A percentile compares a stretch with the other conserved stretches of the same genome.
phyloP scores from a whole-genome alignment of 2,113 vertebrate species.

The Chamaea fasciata region DNA sequence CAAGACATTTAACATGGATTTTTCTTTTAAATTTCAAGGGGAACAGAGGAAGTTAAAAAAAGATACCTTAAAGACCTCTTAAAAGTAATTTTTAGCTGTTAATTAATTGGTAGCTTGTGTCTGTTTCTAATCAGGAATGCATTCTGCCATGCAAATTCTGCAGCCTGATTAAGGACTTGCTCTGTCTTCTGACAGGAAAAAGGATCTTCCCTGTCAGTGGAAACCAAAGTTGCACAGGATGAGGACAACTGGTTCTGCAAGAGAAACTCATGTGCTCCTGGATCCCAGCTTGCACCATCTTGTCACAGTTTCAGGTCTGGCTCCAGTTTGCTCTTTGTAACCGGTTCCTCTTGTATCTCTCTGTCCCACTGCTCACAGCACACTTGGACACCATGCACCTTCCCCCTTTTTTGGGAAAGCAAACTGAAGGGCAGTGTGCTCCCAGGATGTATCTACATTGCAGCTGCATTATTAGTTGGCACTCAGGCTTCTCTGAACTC shows the following conservation, averaged over 20 bases:
- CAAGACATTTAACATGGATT: not conserved
- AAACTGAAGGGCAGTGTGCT: not conserved
- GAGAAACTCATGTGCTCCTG: not conserved
- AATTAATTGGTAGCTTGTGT: not conserved
- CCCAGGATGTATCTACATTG: not conserved
- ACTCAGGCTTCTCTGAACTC: not conserved
- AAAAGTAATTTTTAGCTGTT: not conserved
- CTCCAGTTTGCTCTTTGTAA: not conserved
- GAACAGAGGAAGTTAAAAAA: not conserved
- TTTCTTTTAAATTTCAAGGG: not conserved
- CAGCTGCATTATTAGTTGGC: not conserved
- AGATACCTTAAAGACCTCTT: not conserved
- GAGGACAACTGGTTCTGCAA: not conserved
- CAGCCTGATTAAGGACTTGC: not conserved
- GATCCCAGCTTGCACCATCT: not conserved
- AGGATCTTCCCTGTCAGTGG: not conserved
- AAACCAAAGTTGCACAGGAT: not conserved
- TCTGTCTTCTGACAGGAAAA: not conserved
- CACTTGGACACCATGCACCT: fast-evolving
- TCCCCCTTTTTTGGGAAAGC: not conserved
- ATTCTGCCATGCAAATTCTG: not conserved
- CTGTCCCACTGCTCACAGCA: fast-evolving
- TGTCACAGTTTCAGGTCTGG: not conserved
- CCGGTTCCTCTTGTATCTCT: not conserved
- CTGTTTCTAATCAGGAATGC: not conserved